Percentiles rank a stretch among this genome's conserved stretches.
phyloP scores from a whole-genome alignment of 2,113 vertebrate species.

The Hydropotes inermis region DNA sequence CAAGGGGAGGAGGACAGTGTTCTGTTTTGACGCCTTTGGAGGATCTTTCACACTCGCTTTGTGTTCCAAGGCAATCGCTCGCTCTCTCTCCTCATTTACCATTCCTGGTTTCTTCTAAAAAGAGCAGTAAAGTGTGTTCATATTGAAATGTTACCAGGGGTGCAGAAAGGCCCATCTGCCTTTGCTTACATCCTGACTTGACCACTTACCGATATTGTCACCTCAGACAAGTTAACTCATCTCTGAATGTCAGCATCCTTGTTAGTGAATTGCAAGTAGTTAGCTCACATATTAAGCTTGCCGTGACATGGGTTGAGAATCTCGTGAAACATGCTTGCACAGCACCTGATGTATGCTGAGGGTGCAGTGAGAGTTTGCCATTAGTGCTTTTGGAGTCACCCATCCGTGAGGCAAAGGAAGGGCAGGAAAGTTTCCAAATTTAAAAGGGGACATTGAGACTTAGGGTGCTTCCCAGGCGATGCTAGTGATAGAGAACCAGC shows the following conservation, averaged over 20 bases:
- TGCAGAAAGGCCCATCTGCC: not conserved
- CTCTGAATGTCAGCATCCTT: not conserved
- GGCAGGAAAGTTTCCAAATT: not conserved
- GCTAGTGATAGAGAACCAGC: not conserved
- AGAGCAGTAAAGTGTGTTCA: not conserved
- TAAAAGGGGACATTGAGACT: not conserved
- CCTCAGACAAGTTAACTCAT: not conserved
- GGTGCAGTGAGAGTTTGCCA: not conserved
- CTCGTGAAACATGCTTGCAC: rapidly evolving
- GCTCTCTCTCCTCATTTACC: not conserved
- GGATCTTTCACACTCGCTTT: not conserved
- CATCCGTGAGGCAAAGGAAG: not conserved
- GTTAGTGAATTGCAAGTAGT: not conserved
- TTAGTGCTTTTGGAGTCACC: not conserved
- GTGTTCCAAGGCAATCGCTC: not conserved
- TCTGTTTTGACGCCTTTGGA: not conserved
- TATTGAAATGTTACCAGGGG: not conserved
- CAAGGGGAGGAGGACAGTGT: not conserved
- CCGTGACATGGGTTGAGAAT: rapidly evolving
- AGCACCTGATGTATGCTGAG: rapidly evolving
- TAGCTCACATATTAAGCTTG: rapidly evolving
- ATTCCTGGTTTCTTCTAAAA: not conserved
- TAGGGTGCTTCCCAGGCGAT: not conserved
- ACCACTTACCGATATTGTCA: not conserved
- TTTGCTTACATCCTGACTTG: not conserved